Base-by-base conservation (phyloP, 2,888 invertebrate genomes). In the Cosmopolites sordidus region DNA sequence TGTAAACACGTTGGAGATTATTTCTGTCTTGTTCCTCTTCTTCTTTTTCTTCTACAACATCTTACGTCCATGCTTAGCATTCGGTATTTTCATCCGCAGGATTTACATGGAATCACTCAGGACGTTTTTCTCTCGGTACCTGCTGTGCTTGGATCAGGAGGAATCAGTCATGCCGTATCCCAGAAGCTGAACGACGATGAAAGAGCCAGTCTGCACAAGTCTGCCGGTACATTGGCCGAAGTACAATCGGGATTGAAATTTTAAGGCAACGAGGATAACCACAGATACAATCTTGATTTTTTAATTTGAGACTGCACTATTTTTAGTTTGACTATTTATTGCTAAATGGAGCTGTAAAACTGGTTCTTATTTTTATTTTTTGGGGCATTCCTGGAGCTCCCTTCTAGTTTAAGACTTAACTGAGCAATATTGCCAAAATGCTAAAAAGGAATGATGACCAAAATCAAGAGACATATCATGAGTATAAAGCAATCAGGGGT, bases 41-140 rank as follows among this genome's bases (percentile, higher is more conserved):
- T 5, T 22, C 22, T 22, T 8, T 22, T n/a, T 12, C 12, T 3
- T 33, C 33, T 33, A 33, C 33, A 12, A 5, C 11, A 33, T 11
- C 33, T 33, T 33, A 11, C n/a, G 33, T 3, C 8, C 33, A 33
- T 5, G 22, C 8, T 33, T 33, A 33, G 33, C 33, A 33, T 12
- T 12, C 14, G 12, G 16, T 29, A 44, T 60, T 54, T 60, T 58
- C 33, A 49, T 59, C 58, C 73, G 15, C 72, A 93, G 92, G 91
- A 89, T 41, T 78, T 83, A 64, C 90, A 92, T 67, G 89, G 86
- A 15, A 86, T 94, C 60, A 76, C 82, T 0, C 80, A 87, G 29
- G 91, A 93, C 58, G 89, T 93, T 9, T 94, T 87, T 74, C 77
- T 94, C 45, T 93, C 93, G 0, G 74, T 94, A 54, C 94, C 94